Percentiles rank a stretch among this genome's conserved stretches.
Conservation (phyloP, 2,113 vertebrate genomes). For the Scortum barcoo region DNA sequence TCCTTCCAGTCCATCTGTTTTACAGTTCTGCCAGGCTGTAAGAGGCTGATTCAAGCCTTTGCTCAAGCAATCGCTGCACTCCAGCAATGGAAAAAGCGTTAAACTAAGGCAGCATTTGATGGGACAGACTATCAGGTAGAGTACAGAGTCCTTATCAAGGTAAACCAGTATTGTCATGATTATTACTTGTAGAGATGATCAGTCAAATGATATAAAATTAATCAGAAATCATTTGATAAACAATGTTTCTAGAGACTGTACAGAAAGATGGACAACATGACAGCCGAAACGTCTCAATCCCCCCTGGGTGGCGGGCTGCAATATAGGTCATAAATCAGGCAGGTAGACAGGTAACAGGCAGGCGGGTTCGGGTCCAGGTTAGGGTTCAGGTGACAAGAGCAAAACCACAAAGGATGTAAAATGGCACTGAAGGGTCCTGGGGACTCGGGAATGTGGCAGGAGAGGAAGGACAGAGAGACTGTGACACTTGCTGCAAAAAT, state of each 20-base stretch:
- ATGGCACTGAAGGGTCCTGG: no score
- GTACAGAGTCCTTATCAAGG: neutral
- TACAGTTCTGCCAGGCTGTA: neutral
- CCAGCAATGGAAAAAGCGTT: neutral
- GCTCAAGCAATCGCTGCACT: neutral
- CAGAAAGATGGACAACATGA: no score
- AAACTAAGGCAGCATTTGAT: neutral
- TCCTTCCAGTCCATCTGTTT: conserved; percentile 3
- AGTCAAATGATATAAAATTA: neutral
- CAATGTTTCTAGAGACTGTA: no score
- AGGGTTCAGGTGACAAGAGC: no score
- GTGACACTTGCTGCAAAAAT: neutral
- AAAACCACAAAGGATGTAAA: no score
- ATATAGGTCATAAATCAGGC: no score
- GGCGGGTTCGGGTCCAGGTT: no score
- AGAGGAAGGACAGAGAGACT: no score
- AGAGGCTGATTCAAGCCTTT: neutral
- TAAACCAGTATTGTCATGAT: neutral
- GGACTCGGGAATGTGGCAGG: no score
- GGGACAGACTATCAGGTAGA: neutral
- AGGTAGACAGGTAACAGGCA: no score
- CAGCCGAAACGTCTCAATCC: no score
- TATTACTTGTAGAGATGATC: neutral
- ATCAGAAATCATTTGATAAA: neutral
- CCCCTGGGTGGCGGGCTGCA: no score